phyloP scores from a whole-genome alignment of 2,888 invertebrate species.

The Tricholauxania praeusta region DNA sequence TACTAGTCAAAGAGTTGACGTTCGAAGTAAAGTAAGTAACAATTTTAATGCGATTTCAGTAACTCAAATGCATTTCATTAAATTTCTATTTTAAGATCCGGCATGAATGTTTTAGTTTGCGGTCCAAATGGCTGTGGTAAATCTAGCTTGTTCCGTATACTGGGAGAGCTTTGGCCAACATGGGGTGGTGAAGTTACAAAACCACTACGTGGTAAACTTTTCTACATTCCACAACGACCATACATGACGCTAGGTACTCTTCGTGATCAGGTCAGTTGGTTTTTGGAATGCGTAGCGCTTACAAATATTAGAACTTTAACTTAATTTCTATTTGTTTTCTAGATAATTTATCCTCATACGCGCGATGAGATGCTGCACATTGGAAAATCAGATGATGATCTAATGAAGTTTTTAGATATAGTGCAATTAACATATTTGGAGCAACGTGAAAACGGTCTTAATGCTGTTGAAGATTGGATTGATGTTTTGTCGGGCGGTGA shows the following conservation, averaged over 20 bases:
- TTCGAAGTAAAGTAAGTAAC: slow-evolving; percentile 84
- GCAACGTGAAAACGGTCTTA: slow-evolving; percentile 88
- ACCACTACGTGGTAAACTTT: slow-evolving; percentile 94
- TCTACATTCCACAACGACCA: slow-evolving; percentile 93
- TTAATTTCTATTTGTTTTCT: background rate
- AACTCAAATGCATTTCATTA: no score
- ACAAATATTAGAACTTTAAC: background rate
- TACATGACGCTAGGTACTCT: slow-evolving; percentile 98
- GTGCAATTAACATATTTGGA: slow-evolving; percentile 89
- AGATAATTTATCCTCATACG: slow-evolving; percentile 93
- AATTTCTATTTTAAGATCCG: slow-evolving; percentile 73
- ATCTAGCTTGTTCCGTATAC: slow-evolving; percentile 94
- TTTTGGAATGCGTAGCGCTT: background rate
- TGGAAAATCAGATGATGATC: slow-evolving; percentile 82
- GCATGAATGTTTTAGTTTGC: slow-evolving; percentile 97
- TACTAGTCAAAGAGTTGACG: slow-evolving; percentile 87
- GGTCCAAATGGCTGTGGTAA: slow-evolving; percentile 99
- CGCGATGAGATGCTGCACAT: slow-evolving; percentile 84
- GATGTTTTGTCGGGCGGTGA: slow-evolving; percentile 98
- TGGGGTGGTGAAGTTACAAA: slow-evolving; percentile 95
- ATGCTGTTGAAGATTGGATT: slow-evolving; percentile 97
- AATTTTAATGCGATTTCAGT: no score
- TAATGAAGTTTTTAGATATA: slow-evolving; percentile 80
- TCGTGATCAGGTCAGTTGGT: slow-evolving; percentile 81
- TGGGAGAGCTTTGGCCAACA: slow-evolving; percentile 97